A percentile compares a stretch with the other conserved stretches of the same genome.
Conservation (phyloP, 2,113 vertebrate genomes). For the Loxodonta africana region DNA sequence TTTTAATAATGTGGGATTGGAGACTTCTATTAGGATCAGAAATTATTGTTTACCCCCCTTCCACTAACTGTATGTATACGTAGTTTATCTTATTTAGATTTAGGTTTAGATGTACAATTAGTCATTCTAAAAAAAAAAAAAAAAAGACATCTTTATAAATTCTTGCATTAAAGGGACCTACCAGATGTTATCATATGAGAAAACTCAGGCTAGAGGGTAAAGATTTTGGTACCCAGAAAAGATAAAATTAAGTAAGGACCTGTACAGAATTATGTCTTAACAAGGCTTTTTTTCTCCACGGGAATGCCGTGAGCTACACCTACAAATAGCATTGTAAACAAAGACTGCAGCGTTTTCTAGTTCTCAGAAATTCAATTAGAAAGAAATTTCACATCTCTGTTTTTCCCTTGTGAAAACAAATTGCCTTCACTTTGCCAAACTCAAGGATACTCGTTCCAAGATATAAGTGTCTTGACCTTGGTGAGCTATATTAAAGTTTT, state of each 20-base stretch:
- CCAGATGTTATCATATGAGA: neutral
- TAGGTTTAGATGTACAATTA: neutral
- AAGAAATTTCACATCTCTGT: neutral
- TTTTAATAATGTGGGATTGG: neutral
- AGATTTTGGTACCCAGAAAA: neutral
- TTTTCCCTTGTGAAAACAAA: neutral
- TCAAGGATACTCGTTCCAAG: neutral
- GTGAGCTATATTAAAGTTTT: neutral
- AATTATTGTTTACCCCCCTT: neutral
- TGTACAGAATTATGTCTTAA: neutral
- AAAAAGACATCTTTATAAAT: neutral
- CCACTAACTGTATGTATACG: neutral
- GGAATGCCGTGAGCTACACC: neutral
- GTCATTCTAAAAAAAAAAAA: neutral
- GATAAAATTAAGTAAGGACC: neutral
- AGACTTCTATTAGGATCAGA: neutral
- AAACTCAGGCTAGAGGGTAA: neutral
- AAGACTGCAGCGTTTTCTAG: neutral
- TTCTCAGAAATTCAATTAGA: constrained; percentile 4
- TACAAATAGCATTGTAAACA: neutral
- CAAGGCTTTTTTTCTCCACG: neutral
- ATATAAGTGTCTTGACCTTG: neutral
- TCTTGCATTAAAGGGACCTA: constrained; percentile 1
- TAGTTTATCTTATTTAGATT: neutral
- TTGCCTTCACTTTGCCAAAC: neutral